Percentiles rank a stretch among this genome's conserved stretches.
These are phyloP conservation scores for Campylomormyrus numenius DNA, from an alignment of 2,113 vertebrate genomes.

Conservation along the genomic window DNA sequence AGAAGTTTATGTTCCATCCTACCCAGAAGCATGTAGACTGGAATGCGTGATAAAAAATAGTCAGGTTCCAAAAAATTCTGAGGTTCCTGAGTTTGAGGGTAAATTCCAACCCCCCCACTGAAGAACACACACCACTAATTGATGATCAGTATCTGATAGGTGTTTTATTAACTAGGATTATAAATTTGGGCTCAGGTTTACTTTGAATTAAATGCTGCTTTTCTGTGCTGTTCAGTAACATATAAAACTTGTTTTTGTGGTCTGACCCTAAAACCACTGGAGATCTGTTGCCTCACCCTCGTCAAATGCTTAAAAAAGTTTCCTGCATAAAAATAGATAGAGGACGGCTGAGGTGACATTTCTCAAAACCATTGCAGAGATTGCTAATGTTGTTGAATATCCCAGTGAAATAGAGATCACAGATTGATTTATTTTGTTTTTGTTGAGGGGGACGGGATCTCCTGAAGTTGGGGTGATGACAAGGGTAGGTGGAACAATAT, in stretches of 20 bases:
- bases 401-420: not conserved
- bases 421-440: slow-evolving; percentile 3
- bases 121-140: not conserved
- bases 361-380: not conserved
- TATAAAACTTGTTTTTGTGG: not conserved
- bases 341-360: not conserved
- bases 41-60: not conserved
- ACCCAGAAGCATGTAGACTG: not conserved
- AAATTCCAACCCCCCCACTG: not conserved
- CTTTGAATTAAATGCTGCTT: not conserved
- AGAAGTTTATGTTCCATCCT: not conserved
- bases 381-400: not conserved
- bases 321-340: not conserved
- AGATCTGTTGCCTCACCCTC: not conserved
- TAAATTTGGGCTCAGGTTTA: not conserved
- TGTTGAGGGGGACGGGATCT: not conserved
- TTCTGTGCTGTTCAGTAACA: not conserved
- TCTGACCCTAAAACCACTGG: not conserved
- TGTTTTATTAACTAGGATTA: not conserved
- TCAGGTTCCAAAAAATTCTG: no score
- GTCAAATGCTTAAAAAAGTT: not conserved
- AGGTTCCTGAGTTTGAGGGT: not conserved
- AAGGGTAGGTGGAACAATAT: not conserved
- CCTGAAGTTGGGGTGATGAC: not conserved
- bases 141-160: not conserved